Base-by-base conservation (phyloP, 2,113 vertebrate genomes). In the Oryzias curvinotus region DNA sequence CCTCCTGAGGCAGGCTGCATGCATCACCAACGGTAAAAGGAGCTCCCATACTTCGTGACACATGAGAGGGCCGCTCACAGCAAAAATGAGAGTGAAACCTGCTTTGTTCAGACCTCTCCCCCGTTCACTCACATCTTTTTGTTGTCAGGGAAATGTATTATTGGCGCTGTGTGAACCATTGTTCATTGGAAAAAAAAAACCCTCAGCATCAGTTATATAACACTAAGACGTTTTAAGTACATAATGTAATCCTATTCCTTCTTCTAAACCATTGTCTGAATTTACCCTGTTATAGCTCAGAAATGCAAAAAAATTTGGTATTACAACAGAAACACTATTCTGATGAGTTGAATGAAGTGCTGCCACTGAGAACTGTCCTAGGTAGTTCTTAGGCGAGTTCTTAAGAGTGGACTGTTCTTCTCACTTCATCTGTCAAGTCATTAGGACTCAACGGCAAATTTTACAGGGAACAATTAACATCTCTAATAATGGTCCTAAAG, bases 361-460 rank as follows among this genome's bases (percentile, higher is more conserved):
- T 36, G 36, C 8, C 15, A 48, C 2, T 48, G 16, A n/a, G 47
- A 48, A 43, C 26, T 54, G 16, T 18, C 52, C 50, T 67, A 48
- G 52, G 52, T 17, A 8, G 41, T 18, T 53, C n/a, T 47, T 0
- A 25, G 48, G 66, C 17, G 0, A 49, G 53, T 59, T 53, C 52
- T 46, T 52, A 17, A 44, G 10, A 50, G 25, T n/a, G 26, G 58
- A 53, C 60, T 5, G 14, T 0, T 0, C 28, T 67, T 0, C 42
- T 67, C 62, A 44, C n/a, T 44, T 70, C 43, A 49, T 54, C 41
- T 67, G 65, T 51, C 55, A 57, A 56, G 44, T 6, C 60, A 6
- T 41, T 14, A 26, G 0, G 0, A 42, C 5, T 7, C 26, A 5
- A 67, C 23, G 44, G 26, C 3, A 57, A 69, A 50, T 36, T 36